These are phyloP conservation scores for Synergus gifuensis DNA, from an alignment of 2,888 invertebrate genomes.

Conservation along the genomic window DNA sequence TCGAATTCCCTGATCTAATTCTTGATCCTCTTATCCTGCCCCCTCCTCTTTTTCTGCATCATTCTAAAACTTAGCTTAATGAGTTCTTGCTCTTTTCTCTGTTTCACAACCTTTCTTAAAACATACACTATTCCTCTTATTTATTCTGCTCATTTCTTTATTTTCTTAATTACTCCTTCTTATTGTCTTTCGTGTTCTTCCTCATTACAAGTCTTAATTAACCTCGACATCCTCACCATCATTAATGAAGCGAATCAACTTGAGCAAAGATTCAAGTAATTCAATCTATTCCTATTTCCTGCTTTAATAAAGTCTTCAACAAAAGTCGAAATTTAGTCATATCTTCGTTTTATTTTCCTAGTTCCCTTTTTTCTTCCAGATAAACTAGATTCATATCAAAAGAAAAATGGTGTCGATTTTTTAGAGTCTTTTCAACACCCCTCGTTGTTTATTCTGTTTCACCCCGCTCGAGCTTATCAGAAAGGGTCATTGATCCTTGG, in stretches of 20 bases:
- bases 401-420: background rate
- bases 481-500: background rate
- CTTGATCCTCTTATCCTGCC: conserved; percentile 7
- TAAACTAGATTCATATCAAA: background rate
- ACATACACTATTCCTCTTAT: background rate
- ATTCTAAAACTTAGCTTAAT: background rate
- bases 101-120: background rate
- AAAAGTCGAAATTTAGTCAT: background rate
- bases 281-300: background rate
- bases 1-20: conserved; percentile 30
- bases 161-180: background rate
- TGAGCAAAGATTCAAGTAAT: background rate
- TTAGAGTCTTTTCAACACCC: background rate
- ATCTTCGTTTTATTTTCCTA: background rate
- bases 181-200: background rate
- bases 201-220: background rate
- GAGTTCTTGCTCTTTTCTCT: background rate
- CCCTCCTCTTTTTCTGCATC: background rate
- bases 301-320: background rate
- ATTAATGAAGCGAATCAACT: background rate
- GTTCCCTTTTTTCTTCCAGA: background rate
- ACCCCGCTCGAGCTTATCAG: background rate
- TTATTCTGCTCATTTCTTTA: background rate
- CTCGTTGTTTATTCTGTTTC: background rate
- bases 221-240: background rate